A percentile compares a stretch with the other conserved stretches of the same genome.
Evolutionary conservation across 2,888 invertebrate genomes (phyloP).

Genomic region (Zonitis immaculata): DNA sequence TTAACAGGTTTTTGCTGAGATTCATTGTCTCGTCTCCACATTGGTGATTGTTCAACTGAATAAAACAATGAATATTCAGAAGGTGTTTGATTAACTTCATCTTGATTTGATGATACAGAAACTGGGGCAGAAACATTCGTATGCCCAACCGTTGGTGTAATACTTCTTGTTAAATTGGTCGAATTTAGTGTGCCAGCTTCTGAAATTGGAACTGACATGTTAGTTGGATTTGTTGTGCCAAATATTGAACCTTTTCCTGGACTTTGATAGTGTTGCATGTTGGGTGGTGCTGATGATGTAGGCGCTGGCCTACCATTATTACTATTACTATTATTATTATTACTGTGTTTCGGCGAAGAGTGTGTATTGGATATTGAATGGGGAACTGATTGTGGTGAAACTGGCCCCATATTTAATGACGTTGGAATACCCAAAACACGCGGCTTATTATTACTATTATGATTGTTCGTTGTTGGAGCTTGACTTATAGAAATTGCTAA

Average conservation of each 20-base stretch:
- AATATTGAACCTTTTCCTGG: conserved; percentile 27
- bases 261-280: conserved; percentile 44
- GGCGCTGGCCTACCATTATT: conserved; percentile 38
- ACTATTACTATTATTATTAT: conserved; percentile 6
- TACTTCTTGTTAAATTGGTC: conserved; percentile 6
- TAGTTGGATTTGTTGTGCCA: conserved; percentile 8
- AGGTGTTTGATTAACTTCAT: conserved; percentile 44
- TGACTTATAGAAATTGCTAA: conserved; percentile 25
- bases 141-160: conserved; percentile 26
- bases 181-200: conserved; percentile 3
- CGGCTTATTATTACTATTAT: conserved; percentile 4
- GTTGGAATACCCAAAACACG: conserved; percentile 23
- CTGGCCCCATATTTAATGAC: conserved; percentile 32
- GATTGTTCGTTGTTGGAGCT: conserved; percentile 9
- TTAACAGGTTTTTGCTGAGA: conserved; percentile 60
- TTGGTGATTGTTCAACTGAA: conserved; percentile 62
- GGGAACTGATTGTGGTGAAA: conserved; percentile 36
- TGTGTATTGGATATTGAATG: conserved; percentile 28
- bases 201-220: conserved; percentile 14
- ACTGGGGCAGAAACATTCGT: conserved; percentile 11
- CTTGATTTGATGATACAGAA: conserved; percentile 16
- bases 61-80: conserved; percentile 87
- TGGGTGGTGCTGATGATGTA: conserved; percentile 46
- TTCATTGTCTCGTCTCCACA: conserved; percentile 56
- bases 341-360: conserved; percentile 35